These are phyloP conservation scores for Caenorhabditis sp. DNA, from an alignment of 2,888 invertebrate species.

Conservation along the genomic window DNA sequence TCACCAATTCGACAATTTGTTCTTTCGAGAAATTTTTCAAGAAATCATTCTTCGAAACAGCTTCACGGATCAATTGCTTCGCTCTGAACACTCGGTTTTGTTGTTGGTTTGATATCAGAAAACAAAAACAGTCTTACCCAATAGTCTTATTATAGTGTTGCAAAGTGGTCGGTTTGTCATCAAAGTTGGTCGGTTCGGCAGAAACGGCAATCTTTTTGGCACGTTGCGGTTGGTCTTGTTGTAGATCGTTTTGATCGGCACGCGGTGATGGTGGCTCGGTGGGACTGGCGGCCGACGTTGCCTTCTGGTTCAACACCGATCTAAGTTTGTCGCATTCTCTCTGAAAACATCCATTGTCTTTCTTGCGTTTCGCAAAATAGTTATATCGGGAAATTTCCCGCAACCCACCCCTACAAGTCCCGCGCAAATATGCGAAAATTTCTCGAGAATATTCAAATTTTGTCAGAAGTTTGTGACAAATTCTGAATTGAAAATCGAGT, in stretches of 20 bases:
- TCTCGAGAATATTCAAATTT: too few species aligned
- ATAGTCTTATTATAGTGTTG: conserved; percentile 69
- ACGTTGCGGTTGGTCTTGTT: conserved; percentile 42
- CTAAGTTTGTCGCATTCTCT: conserved; percentile 73
- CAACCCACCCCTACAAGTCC: too few species aligned
- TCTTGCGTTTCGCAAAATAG: neutral
- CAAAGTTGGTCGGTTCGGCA: conserved; percentile 70
- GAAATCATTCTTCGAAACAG: conserved; percentile 74
- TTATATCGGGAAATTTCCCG: too few species aligned
- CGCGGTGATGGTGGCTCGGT: conserved; percentile 47
- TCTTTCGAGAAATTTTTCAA: conserved; percentile 74
- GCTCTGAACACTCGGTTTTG: too few species aligned
- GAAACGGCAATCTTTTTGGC: conserved; percentile 74
- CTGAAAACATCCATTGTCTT: conserved; percentile 42
- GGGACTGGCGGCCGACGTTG: conserved; percentile 64
- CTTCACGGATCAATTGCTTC: conserved; percentile 74
- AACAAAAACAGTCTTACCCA: conserved; percentile 43
- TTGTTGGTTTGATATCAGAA: too few species aligned
- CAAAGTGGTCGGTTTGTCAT: conserved; percentile 64
- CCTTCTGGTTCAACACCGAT: conserved; percentile 73
- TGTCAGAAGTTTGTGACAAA: too few species aligned
- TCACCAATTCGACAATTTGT: conserved; percentile 73
- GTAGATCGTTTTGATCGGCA: conserved; percentile 71
- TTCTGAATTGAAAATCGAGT: too few species aligned
- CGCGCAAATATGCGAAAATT: too few species aligned